Conservation (phyloP, 2,888 invertebrate genomes). For the Noctuana brunneofusca region DNA sequence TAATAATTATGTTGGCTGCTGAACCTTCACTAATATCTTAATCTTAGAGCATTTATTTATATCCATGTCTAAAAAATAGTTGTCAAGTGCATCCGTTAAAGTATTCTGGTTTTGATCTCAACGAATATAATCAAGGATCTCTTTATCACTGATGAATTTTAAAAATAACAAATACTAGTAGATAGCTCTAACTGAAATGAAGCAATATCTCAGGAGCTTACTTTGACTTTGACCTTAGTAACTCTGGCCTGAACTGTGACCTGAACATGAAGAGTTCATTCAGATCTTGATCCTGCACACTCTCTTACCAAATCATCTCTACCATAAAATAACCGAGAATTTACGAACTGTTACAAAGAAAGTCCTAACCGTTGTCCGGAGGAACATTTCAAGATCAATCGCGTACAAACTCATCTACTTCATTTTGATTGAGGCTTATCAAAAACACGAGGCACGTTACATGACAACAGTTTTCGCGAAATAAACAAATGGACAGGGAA, state of each 20-base stretch:
- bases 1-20: constrained; percentile 13
- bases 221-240: too few species aligned
- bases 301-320: too few species aligned
- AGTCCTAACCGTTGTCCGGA: background rate
- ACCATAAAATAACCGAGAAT: background rate
- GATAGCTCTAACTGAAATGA: too few species aligned
- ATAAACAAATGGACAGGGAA: constrained; percentile 34
- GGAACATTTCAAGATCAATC: background rate
- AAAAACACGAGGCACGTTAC: background rate
- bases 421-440: background rate
- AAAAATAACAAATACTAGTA: too few species aligned
- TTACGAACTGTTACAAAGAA: background rate
- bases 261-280: too few species aligned
- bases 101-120: background rate
- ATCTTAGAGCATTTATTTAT: too few species aligned
- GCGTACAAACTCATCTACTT: background rate
- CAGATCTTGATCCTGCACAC: too few species aligned
- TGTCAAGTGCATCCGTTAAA: background rate
- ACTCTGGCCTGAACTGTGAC: too few species aligned
- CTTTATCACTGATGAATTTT: too few species aligned
- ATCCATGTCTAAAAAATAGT: too few species aligned
- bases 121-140: background rate
- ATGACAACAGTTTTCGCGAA: constrained; percentile 30
- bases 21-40: constrained; percentile 12
- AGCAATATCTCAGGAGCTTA: too few species aligned